A percentile compares a stretch with the other conserved stretches of the same genome.
phyloP scores from a whole-genome alignment of 2,113 vertebrate species.

The human (Homo sapiens) region GRCh38 chr18:69979001-69979500 shows the following conservation, averaged over 20 bases:
- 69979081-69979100: background rate
- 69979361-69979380: background rate
- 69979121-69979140: accelerated
- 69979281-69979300: accelerated
- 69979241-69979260: background rate
- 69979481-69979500: accelerated
- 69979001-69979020: background rate
- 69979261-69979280: background rate
- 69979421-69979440: background rate
- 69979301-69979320: background rate
- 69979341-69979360: no score
- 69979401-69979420: background rate
- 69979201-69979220: background rate
- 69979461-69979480: background rate
- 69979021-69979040: background rate
- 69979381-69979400: background rate
- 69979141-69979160: background rate
- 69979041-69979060: background rate
- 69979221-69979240: background rate
- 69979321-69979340: accelerated
- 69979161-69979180: background rate
- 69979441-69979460: background rate
- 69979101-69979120: background rate
- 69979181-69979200: background rate
- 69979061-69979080: background rate